Evolutionary conservation across 2,113 vertebrate genomes (phyloP).

Genomic region (Cebidichthys violaceus): DNA sequence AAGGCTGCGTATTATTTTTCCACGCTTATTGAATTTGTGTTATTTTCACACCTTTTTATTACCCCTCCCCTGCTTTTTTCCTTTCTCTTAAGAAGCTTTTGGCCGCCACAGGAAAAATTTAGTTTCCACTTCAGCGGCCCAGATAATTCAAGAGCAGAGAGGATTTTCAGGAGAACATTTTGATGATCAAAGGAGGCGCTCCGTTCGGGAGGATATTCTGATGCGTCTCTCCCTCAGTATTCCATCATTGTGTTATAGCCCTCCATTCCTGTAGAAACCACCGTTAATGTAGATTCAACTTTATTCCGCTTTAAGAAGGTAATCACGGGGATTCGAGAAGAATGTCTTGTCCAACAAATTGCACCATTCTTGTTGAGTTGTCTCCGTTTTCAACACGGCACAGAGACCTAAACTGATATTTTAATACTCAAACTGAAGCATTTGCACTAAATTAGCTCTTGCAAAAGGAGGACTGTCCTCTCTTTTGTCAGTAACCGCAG

Average conservation of each 20-base stretch:
- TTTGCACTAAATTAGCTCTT: constrained; percentile 31
- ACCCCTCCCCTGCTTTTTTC: constrained; percentile 42
- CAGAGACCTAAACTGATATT: constrained; percentile 10
- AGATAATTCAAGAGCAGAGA: constrained; percentile 79
- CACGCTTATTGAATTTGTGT: constrained; percentile 69
- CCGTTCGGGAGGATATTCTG: constrained; percentile 64
- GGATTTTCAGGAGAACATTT: constrained; percentile 81
- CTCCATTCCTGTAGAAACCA: constrained; percentile 39
- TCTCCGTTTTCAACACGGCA: constrained; percentile 12
- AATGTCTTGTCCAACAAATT: constrained; percentile 13
- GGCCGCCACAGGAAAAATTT: constrained; percentile 62
- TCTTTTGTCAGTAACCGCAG: constrained; percentile 39
- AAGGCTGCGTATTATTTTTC: constrained; percentile 20
- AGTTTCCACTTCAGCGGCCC: constrained; percentile 76
- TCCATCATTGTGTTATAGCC: constrained; percentile 58
- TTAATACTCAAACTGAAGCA: constrained; percentile 24
- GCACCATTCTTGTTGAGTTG: not conserved
- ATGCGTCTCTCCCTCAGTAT: constrained; percentile 53
- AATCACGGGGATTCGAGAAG: constrained; percentile 39
- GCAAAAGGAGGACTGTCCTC: constrained; percentile 19
- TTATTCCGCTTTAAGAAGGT: constrained; percentile 36
- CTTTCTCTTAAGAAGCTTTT: constrained; percentile 69
- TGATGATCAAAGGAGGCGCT: constrained; percentile 79
- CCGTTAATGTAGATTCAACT: constrained; percentile 49
- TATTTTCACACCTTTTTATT: constrained; percentile 72